phyloP scores from a whole-genome alignment of 2,797 vertebrate genomes.

The Myiotriccus ornatus region DNA sequence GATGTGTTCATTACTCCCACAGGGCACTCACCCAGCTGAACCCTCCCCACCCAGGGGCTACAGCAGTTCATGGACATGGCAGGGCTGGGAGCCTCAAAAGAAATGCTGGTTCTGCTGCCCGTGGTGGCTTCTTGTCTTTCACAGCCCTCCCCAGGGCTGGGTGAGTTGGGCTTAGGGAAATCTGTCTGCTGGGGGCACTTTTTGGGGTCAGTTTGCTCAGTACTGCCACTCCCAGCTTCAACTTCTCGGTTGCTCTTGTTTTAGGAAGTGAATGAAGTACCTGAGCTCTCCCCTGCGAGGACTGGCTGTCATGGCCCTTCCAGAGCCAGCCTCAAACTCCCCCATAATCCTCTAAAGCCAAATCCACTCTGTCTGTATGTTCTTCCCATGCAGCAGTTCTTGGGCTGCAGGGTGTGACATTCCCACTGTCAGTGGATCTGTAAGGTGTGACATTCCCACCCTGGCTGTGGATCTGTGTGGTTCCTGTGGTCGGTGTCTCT shows the following conservation, averaged over 20 bases:
- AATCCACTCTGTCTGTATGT: neutral
- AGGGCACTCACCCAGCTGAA: neutral
- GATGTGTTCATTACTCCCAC: conserved; percentile 11
- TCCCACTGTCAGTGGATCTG: neutral
- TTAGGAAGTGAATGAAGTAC: neutral
- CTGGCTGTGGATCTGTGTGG: neutral
- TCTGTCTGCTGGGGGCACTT: neutral
- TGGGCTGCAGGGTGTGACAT: neutral
- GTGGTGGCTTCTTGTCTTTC: neutral
- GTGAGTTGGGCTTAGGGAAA: neutral
- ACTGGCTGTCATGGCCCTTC: neutral
- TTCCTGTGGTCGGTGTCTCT: neutral
- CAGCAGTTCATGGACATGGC: neutral
- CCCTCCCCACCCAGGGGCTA: neutral
- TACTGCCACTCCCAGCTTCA: neutral
- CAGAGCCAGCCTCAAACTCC: neutral
- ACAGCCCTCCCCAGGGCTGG: neutral
- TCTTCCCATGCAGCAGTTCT: neutral
- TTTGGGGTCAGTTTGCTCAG: neutral
- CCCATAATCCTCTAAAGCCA: neutral
- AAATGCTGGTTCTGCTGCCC: neutral
- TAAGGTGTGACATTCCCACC: neutral
- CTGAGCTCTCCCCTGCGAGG: neutral
- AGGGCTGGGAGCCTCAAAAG: neutral
- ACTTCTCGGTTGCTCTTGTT: neutral